Conservation (phyloP, 2,113 vertebrate species). For the Alosa alosa region DNA sequence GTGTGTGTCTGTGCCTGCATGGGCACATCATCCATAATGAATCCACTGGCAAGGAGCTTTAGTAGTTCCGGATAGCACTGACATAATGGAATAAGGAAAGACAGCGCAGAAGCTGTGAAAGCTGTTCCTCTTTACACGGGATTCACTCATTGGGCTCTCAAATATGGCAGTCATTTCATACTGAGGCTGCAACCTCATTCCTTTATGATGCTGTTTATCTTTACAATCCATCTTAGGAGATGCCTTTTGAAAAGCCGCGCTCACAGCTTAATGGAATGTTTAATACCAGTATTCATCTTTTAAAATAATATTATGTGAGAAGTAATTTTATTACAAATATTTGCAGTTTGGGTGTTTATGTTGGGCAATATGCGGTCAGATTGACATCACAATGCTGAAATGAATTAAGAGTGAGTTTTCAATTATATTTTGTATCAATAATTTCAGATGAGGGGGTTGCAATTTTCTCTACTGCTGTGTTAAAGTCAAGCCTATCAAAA, state of each 20-base stretch:
- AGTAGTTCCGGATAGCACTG: background rate
- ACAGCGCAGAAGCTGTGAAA: background rate
- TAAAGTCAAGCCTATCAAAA: background rate
- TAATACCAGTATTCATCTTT: slow-evolving; percentile 13
- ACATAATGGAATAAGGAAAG: background rate
- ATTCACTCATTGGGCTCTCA: background rate
- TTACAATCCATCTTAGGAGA: background rate
- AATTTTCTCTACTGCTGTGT: background rate
- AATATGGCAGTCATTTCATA: background rate
- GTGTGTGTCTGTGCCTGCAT: background rate
- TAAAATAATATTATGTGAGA: slow-evolving; percentile 11
- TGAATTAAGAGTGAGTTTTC: slow-evolving; percentile 17
- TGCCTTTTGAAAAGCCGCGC: background rate
- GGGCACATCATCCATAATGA: background rate
- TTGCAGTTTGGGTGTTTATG: background rate
- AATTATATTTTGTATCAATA: slow-evolving; percentile 20
- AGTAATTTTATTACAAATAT: slow-evolving; percentile 5
- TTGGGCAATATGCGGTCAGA: background rate
- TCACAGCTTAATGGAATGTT: slow-evolving; percentile 2
- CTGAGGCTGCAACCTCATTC: background rate
- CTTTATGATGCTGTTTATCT: background rate
- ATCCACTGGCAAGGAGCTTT: background rate
- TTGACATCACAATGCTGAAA: background rate
- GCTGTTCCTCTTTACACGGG: background rate
- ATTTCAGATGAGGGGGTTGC: slow-evolving; percentile 1